A percentile compares a stretch with the other conserved stretches of the same genome.
phyloP scores from a whole-genome alignment of 2,797 vertebrate species.

The Odontamblyopus lacepedii region DNA sequence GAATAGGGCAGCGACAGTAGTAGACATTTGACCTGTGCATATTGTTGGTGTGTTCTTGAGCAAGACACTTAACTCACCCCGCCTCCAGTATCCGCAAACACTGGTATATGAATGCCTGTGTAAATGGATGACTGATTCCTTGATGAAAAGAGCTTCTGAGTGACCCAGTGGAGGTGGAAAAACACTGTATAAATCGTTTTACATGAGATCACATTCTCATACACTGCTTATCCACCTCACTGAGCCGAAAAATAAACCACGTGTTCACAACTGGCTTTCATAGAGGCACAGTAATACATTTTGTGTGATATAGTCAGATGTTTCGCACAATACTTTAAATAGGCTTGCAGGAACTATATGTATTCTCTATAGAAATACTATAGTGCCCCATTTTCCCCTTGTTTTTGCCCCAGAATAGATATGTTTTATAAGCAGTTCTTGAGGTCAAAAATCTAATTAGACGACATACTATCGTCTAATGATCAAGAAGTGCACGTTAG shows the following conservation, averaged over 20 bases:
- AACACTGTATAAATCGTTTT: neutral
- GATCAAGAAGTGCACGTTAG: too few relatives aligned
- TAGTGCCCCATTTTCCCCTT: too few relatives aligned
- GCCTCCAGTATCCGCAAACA: neutral
- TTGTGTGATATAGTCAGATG: neutral
- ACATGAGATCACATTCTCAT: neutral
- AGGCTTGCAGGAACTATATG: neutral
- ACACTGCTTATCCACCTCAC: neutral
- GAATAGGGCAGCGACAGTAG: too few relatives aligned
- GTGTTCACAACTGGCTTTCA: neutral
- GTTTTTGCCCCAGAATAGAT: too few relatives aligned
- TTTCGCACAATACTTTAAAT: neutral
- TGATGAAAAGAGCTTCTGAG: neutral
- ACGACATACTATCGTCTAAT: too few relatives aligned
- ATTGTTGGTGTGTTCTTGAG: neutral
- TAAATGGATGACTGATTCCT: neutral
- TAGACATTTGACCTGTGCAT: too few relatives aligned
- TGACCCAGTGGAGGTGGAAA: neutral
- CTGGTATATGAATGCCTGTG: neutral
- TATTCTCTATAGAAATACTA: neutral
- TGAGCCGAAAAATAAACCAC: neutral
- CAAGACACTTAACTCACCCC: neutral
- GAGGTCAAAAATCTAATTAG: too few relatives aligned
- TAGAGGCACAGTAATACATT: neutral
- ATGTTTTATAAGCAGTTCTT: too few relatives aligned